Conservation (phyloP, 2,797 vertebrate genomes). For the Melanotaenia boesemani region DNA sequence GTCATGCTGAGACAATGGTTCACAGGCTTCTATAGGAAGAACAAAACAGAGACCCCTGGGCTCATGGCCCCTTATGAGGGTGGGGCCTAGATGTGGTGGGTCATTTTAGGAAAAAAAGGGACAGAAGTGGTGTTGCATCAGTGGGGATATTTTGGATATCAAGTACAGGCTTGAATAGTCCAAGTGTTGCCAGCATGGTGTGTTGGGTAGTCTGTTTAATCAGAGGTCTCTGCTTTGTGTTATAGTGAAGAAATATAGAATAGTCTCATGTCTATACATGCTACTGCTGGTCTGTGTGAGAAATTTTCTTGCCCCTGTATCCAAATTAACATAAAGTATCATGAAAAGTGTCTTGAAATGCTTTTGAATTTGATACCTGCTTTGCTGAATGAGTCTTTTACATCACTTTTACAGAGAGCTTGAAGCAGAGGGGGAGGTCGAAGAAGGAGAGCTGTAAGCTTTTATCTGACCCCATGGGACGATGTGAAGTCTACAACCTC, state of each 20-base stretch:
- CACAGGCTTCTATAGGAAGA: constrained; percentile 74
- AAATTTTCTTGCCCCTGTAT: not conserved
- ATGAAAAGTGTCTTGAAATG: constrained; percentile 4
- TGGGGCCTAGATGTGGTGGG: constrained; percentile 68
- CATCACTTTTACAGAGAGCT: constrained; percentile 47
- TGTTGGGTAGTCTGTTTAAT: constrained; percentile 17
- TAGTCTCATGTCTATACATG: not conserved
- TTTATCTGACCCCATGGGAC: constrained; percentile 81
- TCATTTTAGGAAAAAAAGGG: constrained; percentile 65
- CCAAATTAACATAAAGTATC: not conserved
- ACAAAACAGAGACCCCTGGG: constrained; percentile 78
- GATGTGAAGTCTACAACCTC: constrained; percentile 71
- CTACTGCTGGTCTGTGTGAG: not conserved
- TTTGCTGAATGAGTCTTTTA: constrained; percentile 33
- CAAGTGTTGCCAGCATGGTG: constrained; percentile 11
- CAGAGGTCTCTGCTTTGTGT: constrained; percentile 1
- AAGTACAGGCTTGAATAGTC: constrained; percentile 32
- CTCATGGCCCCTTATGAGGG: constrained; percentile 76
- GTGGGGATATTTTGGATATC: constrained; percentile 60
- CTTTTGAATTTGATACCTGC: constrained; percentile 26
- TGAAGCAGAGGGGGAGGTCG: constrained; percentile 41
- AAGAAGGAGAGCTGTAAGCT: constrained; percentile 63
- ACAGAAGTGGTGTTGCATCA: constrained; percentile 45
- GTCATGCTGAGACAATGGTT: constrained; percentile 79
- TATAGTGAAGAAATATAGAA: constrained; percentile 2